Conservation (phyloP, 2,888 invertebrate genomes). For the Zaprionus obscuricornis region DNA sequence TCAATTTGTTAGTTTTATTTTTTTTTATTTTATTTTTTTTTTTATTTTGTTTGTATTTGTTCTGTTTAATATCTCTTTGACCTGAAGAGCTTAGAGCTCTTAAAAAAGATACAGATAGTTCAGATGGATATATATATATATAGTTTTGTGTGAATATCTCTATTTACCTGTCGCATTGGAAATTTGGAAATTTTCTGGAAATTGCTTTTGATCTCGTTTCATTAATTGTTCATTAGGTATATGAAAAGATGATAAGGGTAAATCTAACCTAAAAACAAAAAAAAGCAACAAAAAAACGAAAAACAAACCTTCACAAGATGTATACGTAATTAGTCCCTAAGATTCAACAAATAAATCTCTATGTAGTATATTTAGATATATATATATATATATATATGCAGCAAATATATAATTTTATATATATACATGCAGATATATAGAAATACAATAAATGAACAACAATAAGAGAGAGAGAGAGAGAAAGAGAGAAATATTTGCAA, state of each 20-base stretch:
- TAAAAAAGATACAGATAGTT: conserved; percentile 23
- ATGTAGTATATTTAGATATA: conserved; percentile 47
- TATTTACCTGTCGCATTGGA: conserved; percentile 38
- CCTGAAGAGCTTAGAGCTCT: conserved; percentile 48
- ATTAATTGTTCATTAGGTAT: conserved; percentile 65
- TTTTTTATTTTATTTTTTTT: conserved; percentile 26
- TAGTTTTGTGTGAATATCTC: background rate
- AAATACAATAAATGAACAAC: conserved; percentile 60
- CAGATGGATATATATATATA: too few species aligned
- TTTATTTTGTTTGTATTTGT: too few species aligned
- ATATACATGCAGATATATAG: conserved; percentile 60
- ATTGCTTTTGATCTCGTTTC: conserved; percentile 70
- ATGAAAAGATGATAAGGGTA: conserved; percentile 28
- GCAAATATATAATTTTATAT: conserved; percentile 61
- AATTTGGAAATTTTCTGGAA: too few species aligned
- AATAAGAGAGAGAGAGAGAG: too few species aligned
- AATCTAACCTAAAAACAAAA: too few species aligned
- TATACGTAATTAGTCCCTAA: conserved; percentile 83
- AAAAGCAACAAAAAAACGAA: too few species aligned
- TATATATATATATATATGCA: conserved; percentile 35
- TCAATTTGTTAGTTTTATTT: conserved; percentile 13
- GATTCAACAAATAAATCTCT: conserved; percentile 58
- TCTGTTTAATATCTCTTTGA: conserved; percentile 3
- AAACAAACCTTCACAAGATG: conserved; percentile 83
- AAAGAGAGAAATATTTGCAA: conserved; percentile 59